Base-by-base conservation (phyloP, 2,797 vertebrate genomes). In the Menidia menidia region DNA sequence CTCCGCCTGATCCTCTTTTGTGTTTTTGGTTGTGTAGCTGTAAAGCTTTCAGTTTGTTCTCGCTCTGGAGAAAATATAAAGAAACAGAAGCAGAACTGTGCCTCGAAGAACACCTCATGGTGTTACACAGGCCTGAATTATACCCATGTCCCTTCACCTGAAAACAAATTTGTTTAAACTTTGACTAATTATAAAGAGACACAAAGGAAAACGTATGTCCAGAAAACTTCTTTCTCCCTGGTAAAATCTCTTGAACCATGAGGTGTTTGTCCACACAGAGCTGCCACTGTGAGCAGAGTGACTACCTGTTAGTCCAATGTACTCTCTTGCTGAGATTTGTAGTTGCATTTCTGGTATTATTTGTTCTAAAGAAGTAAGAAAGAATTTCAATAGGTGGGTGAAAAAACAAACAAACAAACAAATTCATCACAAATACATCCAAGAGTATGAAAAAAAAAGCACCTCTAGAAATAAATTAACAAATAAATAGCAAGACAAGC, bases 11-110 rank as follows among this genome's bases (percentile, higher is more conserved):
- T 88, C 64, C 75, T 86, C 74, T 78, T 83, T 68, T 82, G 80
- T 81, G 84, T 72, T 87, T 96, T 96, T 96, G 94, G 95, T 95
- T 94, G 93, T 87, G 93, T 94, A 95, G 94, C 94, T 94, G 94
- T 96, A 93, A 94, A 94, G 94, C 93, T 93, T 93, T 94, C 77
- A 73, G 77, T 70, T 76, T 77, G 52, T 79, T 82, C 85, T 85
- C 87, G 70, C 64, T n/a, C 61, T 39, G 80, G 84, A 89, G 88
- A 77, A 79, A 67, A 75, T 69, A 67, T 48, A 67, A 79, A 77
- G 80, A 87, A 25, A 74, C 82, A 87, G 89, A 93, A 82, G 92
- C 93, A 94, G 93, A 92, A 90, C 82, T 73, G 87, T 68, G 84
- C 88, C 86, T 80, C 56, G 60, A 57, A 69, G 54, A 80, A 52